A percentile compares a stretch with the other conserved stretches of the same genome.
Evolutionary conservation across 1,140 invertebrate species (phyloP).

Genomic region (Drosophila pallidifrons): DNA sequence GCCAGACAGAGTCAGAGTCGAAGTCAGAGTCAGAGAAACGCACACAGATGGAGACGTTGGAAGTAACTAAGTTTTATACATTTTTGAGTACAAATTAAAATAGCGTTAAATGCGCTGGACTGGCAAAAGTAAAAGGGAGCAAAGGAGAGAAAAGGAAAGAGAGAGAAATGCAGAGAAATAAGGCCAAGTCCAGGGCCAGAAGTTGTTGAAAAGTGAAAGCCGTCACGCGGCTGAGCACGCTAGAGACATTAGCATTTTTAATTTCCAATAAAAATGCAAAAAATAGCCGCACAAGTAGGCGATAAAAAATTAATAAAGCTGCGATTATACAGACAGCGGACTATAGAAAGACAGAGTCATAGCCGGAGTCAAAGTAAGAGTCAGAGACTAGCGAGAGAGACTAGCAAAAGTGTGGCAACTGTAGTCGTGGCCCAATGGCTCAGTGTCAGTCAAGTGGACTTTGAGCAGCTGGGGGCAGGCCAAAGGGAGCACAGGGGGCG

Average conservation of each 20-base stretch:
- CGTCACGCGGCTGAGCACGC: constrained; percentile 28
- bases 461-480: background rate
- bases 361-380: too few relatives aligned
- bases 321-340: constrained; percentile 71
- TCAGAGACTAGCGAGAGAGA: constrained; percentile 1
- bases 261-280: constrained; percentile 83
- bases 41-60: background rate
- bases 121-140: background rate
- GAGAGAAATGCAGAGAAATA: constrained; percentile 21
- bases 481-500: background rate
- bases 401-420: background rate
- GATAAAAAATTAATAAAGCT: constrained; percentile 84
- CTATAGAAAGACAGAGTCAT: constrained; percentile 39
- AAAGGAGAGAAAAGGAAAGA: constrained; percentile 10
- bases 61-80: constrained; percentile 47
- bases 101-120: constrained; percentile 51
- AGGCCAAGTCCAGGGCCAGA: constrained; percentile 20
- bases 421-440: constrained; percentile 34
- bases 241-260: constrained; percentile 79
- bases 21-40: background rate
- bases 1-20: constrained; percentile 14
- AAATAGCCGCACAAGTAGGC: constrained; percentile 82
- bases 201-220: constrained; percentile 41
- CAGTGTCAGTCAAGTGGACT: constrained; percentile 69
- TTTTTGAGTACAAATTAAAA: constrained; percentile 69